Base-by-base conservation (phyloP, 2,797 vertebrate genomes). In the Chloroceryle inda region DNA sequence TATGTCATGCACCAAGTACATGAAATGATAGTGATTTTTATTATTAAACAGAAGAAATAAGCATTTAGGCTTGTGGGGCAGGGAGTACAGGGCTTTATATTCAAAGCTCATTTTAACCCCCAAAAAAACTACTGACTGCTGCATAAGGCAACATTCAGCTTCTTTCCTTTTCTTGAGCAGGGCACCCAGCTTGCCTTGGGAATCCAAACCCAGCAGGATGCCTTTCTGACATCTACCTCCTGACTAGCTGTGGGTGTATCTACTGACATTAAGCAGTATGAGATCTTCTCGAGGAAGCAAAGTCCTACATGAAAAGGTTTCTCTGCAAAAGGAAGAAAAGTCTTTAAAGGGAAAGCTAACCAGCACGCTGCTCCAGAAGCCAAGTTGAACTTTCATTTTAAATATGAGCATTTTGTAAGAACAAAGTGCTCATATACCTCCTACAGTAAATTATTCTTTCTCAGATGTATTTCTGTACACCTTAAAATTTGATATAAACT, bases 181-280 rank as follows among this genome's bases (percentile, higher is more conserved):
- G 55, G 92, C 13, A 58, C 82, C 50, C 1, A 0, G 76, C 63
- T 91, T 88, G 84, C 73, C 73, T 94, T 0, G 0, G 85, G 94
- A 95, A 88, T 78, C 61, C 94, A 91, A 62, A 53, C 23, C 15
- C 4, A 0, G 85, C 50, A 91, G 85, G 92, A 59, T 0, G 13
- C 87, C 87, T 92, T 96, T 95, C 73, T 92, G 84, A 72, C 85
- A 95, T 84, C 87, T 68, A 81, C 87, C 92, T 85, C 89, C 75
- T 72, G 85, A 94, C 82, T 31, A 85, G 68, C 63, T 2, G 76
- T 95, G 89, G 95, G 96, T 95, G 95, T 88, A 94, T 27, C 91
- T 81, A 50, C 87, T 91, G 94, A 94, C 85, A 86, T 94, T 84
- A 96, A 84, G 85, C 95, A 96, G 94, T 82, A 4, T 29, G 95